phyloP scores from a whole-genome alignment of 2,113 vertebrate genomes.

The Lates calcarifer region DNA sequence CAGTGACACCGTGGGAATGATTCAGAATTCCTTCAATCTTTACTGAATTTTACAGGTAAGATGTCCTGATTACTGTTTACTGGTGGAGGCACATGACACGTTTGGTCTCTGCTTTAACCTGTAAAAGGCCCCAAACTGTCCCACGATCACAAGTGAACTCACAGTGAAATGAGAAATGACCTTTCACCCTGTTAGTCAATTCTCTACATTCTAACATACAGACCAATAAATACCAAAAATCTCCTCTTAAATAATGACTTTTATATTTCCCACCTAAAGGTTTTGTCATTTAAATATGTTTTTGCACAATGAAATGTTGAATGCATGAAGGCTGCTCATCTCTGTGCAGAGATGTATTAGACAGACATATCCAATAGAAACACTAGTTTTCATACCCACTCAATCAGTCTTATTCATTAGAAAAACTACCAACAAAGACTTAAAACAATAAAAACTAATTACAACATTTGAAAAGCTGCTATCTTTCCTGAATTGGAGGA shows the following conservation, averaged over 20 bases:
- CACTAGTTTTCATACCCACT: neutral
- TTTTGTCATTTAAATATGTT: neutral
- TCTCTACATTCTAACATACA: conserved; percentile 55
- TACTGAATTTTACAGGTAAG: neutral
- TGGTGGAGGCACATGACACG: neutral
- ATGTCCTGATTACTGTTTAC: neutral
- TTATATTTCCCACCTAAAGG: neutral
- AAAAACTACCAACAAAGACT: neutral
- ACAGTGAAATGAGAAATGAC: conserved; percentile 56
- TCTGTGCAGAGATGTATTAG: neutral
- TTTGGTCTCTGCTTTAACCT: neutral
- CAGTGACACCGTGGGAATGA: neutral
- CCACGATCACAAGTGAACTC: conserved; percentile 31
- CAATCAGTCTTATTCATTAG: neutral
- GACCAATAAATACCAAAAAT: conserved; percentile 23
- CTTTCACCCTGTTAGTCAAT: conserved; percentile 46
- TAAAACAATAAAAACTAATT: neutral
- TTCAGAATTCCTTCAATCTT: neutral
- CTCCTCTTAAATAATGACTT: neutral
- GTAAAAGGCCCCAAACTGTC: neutral
- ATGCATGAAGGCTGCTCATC: neutral
- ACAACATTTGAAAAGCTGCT: neutral
- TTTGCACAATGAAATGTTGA: neutral
- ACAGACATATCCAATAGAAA: neutral
- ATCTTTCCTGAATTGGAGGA: neutral